A percentile compares a stretch with the other conserved stretches of the same genome.
Evolutionary conservation across 2,797 vertebrate genomes (phyloP).

Genomic region (Enteromius viviparus): DNA sequence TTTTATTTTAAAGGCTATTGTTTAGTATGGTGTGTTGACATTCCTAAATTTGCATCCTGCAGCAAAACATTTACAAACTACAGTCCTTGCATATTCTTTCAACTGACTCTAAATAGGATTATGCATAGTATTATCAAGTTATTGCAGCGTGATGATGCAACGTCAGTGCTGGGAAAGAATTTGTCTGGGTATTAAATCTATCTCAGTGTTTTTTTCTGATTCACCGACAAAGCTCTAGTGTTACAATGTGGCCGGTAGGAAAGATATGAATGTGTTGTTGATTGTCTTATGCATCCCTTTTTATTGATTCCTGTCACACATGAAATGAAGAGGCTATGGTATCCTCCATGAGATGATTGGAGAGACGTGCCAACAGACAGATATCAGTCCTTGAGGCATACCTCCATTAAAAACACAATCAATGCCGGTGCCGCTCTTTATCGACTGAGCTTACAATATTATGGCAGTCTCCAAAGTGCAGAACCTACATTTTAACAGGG

Average conservation of each 20-base stretch:
- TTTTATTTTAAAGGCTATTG: neutral
- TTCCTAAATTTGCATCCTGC: neutral
- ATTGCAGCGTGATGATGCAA: neutral
- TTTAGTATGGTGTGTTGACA: neutral
- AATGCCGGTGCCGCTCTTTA: conserved; percentile 35
- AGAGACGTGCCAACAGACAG: conserved; percentile 28
- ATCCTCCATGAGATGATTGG: conserved; percentile 35
- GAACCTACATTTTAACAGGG: neutral
- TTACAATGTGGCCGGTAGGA: conserved; percentile 28
- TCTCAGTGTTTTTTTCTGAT: too few relatives aligned
- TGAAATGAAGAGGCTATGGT: conserved; percentile 27
- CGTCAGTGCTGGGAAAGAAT: neutral
- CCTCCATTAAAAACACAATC: conserved; percentile 20
- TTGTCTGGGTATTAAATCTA: neutral
- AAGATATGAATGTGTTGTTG: conserved; percentile 51
- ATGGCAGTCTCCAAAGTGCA: neutral
- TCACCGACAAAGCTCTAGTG: conserved; percentile 7
- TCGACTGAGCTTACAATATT: conserved; percentile 32
- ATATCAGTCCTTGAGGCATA: conserved; percentile 46
- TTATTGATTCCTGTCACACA: conserved; percentile 47
- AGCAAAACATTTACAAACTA: neutral
- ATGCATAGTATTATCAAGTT: neutral
- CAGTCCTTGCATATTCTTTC: neutral
- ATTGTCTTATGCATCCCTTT: conserved; percentile 46
- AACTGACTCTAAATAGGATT: conserved; percentile 5